These are phyloP conservation scores for Philantomba maxwellii DNA, from an alignment of 2,113 vertebrate species.

Conservation along the genomic window DNA sequence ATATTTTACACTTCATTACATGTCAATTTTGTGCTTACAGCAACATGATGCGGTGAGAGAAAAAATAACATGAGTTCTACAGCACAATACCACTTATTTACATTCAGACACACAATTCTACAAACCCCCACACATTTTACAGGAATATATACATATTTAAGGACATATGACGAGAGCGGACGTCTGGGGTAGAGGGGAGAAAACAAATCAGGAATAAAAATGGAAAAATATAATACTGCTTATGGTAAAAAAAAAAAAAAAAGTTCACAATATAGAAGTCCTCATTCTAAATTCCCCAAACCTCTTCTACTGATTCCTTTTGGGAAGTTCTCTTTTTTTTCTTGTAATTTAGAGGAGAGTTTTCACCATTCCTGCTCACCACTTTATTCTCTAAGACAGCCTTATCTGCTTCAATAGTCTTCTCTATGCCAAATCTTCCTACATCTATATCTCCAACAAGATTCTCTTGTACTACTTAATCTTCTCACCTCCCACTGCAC, in stretches of 20 bases:
- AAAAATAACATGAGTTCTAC: background rate
- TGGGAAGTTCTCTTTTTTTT: background rate
- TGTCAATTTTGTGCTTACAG: background rate
- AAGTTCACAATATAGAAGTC: background rate
- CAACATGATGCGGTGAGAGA: background rate
- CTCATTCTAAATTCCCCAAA: background rate
- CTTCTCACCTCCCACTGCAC: background rate
- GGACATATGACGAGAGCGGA: background rate
- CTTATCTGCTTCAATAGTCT: background rate
- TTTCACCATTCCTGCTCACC: background rate
- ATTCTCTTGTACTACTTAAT: background rate
- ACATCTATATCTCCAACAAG: background rate
- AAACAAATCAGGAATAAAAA: background rate
- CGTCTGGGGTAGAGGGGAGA: background rate
- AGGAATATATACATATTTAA: background rate
- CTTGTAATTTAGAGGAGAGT: background rate
- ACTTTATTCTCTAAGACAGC: background rate
- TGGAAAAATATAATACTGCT: background rate
- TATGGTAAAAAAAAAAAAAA: background rate
- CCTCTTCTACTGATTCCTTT: background rate
- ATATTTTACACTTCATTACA: background rate
- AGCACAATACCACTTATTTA: background rate
- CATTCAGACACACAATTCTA: background rate
- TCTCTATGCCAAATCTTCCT: background rate
- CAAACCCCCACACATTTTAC: background rate